These are phyloP conservation scores for Zoroaster sp. DNA, from an alignment of 53 echinoderm and acorn worm species.

Conservation along the genomic window DNA sequence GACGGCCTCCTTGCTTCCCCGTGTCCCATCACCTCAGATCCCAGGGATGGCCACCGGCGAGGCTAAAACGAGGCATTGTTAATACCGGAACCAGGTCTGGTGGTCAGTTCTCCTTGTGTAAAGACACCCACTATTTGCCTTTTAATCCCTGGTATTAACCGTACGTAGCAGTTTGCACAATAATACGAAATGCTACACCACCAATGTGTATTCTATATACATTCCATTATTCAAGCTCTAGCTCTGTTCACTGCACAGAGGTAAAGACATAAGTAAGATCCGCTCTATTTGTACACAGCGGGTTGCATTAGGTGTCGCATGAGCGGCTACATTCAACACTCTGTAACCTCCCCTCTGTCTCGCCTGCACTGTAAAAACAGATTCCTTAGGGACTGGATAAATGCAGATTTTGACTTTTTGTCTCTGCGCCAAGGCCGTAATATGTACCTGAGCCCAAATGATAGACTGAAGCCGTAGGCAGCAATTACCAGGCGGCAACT, in stretches of 20 bases:
- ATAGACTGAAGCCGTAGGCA: not conserved
- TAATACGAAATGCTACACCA: conserved; percentile 43
- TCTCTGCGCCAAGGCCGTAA: conserved; percentile 22
- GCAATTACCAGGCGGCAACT: not conserved
- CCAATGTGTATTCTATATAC: conserved; percentile 30
- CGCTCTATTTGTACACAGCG: conserved; percentile 25
- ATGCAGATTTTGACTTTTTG: conserved; percentile 36
- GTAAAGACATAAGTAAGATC: conserved; percentile 3
- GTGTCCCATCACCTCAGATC: not conserved
- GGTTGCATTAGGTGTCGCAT: conserved; percentile 25
- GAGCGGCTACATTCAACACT: conserved; percentile 7
- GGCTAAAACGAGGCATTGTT: not conserved
- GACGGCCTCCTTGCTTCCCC: not conserved
- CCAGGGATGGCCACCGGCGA: not conserved
- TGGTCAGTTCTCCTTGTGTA: not conserved
- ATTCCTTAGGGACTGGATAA: conserved; percentile 15
- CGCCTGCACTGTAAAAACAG: not conserved
- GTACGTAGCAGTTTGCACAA: conserved; percentile 37
- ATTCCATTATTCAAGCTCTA: conserved; percentile 2
- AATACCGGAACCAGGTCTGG: not conserved
- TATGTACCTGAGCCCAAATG: not conserved
- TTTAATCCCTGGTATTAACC: conserved; percentile 35
- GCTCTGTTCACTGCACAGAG: conserved; percentile 5
- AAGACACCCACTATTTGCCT: not conserved
- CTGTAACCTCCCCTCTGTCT: not conserved